phyloP scores from a whole-genome alignment of 2,888 invertebrate species.

The Nemotelus nigrinus region DNA sequence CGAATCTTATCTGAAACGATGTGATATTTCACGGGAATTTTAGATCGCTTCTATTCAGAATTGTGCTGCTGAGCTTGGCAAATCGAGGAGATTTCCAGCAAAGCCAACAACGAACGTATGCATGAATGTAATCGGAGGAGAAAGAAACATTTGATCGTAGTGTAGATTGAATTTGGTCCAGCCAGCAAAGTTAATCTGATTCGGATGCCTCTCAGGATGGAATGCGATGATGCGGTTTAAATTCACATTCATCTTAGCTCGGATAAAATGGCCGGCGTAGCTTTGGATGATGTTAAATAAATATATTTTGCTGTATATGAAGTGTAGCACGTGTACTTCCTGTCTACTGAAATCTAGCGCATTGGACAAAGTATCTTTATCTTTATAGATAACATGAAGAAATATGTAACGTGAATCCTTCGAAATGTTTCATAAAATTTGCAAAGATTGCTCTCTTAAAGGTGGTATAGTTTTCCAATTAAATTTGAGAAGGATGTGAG shows the following conservation, averaged over 20 bases:
- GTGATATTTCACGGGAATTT: constrained; percentile 28
- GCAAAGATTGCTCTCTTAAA: too few relatives aligned
- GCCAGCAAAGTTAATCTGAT: neutral
- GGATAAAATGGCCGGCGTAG: neutral
- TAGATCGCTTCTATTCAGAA: neutral
- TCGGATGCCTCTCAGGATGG: neutral
- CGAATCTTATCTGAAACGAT: constrained; percentile 24
- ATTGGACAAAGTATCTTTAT: too few relatives aligned
- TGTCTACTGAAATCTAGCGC: too few relatives aligned
- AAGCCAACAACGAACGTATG: neutral
- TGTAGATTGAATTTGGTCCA: constrained; percentile 20
- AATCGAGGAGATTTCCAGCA: neutral
- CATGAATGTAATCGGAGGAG: constrained; percentile 6
- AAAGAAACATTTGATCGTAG: constrained; percentile 7
- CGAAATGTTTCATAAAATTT: too few relatives aligned
- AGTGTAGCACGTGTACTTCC: too few relatives aligned
- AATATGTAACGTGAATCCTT: too few relatives aligned
- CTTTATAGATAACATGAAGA: too few relatives aligned
- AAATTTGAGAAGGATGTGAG: too few relatives aligned
- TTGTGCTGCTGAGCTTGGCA: too few relatives aligned
- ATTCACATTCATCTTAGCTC: neutral
- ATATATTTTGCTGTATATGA: too few relatives aligned
- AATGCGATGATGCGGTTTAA: constrained; percentile 20
- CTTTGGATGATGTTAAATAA: too few relatives aligned
- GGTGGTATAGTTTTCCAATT: too few relatives aligned